Evolutionary conservation across 1,140 invertebrate genomes (phyloP).

Genomic region (Hirudo medicinalis): DNA sequence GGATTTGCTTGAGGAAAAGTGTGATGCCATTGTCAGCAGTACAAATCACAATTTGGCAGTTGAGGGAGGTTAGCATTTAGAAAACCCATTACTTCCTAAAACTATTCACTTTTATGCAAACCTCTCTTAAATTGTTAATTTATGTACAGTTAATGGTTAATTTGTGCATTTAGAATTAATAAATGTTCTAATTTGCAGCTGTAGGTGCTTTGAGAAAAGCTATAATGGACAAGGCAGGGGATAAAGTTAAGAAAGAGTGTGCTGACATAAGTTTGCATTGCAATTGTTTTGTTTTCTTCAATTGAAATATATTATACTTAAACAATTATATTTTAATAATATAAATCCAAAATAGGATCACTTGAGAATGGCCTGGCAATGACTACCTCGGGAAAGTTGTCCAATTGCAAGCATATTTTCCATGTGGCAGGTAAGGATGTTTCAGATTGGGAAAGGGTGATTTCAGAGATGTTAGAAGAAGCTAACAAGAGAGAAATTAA

Average conservation of each 20-base stretch:
- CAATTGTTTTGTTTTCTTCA: neutral
- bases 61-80: neutral
- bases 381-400: neutral
- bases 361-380: neutral
- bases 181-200: neutral
- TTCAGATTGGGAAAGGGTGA: neutral
- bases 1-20: neutral
- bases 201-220: neutral
- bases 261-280: neutral
- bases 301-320: neutral
- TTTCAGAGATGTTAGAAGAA: neutral
- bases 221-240: neutral
- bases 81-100: no score
- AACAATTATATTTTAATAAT: neutral
- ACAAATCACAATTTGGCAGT: neutral
- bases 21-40: slow-evolving; percentile 1
- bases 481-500: neutral
- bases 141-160: neutral
- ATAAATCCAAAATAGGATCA: neutral
- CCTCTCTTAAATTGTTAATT: neutral
- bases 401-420: neutral
- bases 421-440: neutral
- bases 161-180: neutral
- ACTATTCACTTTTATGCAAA: no score
- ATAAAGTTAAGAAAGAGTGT: neutral